A percentile compares a stretch with the other conserved stretches of the same genome.
These are phyloP conservation scores for Melanerpes formicivorus DNA, from an alignment of 2,113 vertebrate genomes.

Conservation along the genomic window DNA sequence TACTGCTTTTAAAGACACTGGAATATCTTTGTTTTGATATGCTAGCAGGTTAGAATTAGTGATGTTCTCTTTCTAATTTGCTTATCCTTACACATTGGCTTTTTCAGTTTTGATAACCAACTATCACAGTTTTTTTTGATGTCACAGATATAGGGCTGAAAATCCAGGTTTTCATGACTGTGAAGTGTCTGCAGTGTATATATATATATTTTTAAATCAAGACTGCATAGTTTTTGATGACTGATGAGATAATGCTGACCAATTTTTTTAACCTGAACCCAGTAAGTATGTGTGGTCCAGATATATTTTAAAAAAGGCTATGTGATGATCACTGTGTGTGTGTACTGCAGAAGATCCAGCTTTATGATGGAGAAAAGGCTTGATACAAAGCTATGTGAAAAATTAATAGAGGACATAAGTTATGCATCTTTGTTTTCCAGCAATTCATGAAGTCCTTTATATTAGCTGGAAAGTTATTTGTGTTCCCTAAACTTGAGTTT, in stretches of 20 bases:
- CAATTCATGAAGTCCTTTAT: not conserved
- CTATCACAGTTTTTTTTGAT: not conserved
- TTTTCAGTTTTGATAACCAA: not conserved
- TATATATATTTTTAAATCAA: not conserved
- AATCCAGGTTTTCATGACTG: not conserved
- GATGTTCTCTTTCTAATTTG: not conserved
- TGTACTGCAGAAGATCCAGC: not conserved
- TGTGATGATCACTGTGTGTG: not conserved
- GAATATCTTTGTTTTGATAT: conserved; percentile 14
- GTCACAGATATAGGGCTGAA: not conserved
- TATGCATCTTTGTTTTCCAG: not conserved
- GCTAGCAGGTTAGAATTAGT: conserved; percentile 48
- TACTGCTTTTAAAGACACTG: conserved; percentile 22
- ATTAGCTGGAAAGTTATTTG: not conserved
- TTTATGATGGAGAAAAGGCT: not conserved
- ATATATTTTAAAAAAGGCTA: too few species aligned
- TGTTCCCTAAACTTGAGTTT: not conserved
- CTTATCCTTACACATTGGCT: not conserved
- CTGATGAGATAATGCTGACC: not conserved
- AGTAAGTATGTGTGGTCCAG: not conserved
- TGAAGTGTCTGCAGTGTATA: not conserved
- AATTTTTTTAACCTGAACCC: not conserved
- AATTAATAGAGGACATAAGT: not conserved
- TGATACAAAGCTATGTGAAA: not conserved
- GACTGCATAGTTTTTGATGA: not conserved